A percentile compares a stretch with the other conserved stretches of the same genome.
phyloP scores from a whole-genome alignment of 1,140 invertebrate genomes.

The Aphis gossypii region DNA sequence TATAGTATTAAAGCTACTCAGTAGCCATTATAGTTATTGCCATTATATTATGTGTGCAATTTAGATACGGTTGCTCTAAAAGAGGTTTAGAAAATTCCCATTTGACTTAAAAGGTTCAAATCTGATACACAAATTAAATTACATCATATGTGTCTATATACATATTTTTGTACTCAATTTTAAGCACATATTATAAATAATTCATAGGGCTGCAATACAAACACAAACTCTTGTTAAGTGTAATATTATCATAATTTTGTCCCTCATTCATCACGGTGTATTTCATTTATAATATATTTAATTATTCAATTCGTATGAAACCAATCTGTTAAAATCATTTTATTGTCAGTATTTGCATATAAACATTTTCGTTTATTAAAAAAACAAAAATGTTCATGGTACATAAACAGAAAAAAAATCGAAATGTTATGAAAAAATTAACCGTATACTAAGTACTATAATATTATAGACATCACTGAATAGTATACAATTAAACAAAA shows the following conservation, averaged over 20 bases:
- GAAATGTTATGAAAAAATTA: not conserved
- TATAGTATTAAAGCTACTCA: constrained; percentile 21
- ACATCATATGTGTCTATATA: not conserved
- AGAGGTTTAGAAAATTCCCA: constrained; percentile 22
- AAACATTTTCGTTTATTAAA: not conserved
- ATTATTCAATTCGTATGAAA: not conserved
- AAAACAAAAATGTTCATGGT: not conserved
- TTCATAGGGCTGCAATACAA: not conserved
- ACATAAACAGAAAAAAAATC: not conserved
- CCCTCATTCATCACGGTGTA: not conserved
- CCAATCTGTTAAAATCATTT: not conserved
- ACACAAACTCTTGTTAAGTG: not conserved
- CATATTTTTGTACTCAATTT: not conserved
- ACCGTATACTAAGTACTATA: not conserved
- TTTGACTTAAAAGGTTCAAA: constrained; percentile 40
- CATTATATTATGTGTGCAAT: not conserved
- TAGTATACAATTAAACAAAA: not conserved
- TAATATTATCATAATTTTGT: not conserved
- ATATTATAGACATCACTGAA: not conserved
- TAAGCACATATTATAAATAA: not conserved
- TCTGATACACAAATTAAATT: not conserved
- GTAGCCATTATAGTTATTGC: constrained; percentile 17
- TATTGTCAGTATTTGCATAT: not conserved
- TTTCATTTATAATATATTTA: not conserved
- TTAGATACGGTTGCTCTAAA: constrained; percentile 5